Evolutionary conservation across 2,797 vertebrate genomes (phyloP).

Genomic region (Pelochelys cantorii): DNA sequence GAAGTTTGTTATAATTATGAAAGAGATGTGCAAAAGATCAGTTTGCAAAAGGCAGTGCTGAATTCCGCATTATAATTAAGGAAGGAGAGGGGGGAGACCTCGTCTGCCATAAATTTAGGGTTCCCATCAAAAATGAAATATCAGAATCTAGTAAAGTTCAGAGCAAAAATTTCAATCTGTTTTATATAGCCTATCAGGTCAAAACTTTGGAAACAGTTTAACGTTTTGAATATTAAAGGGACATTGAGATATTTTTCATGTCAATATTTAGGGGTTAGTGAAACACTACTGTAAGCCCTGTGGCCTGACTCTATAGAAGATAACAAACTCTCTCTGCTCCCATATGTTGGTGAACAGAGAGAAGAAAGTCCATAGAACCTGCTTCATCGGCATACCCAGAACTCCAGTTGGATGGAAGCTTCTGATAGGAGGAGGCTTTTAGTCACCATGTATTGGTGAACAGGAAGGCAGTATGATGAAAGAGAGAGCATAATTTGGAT

Average conservation of each 20-base stretch:
- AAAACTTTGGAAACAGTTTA: constrained; percentile 19
- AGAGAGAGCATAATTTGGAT: not conserved
- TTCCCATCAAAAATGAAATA: not conserved
- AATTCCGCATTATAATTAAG: constrained; percentile 39
- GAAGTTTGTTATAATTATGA: constrained; percentile 67
- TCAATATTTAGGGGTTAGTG: not conserved
- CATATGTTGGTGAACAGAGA: not conserved
- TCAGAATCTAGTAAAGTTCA: not conserved
- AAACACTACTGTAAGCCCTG: not conserved
- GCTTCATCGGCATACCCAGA: not conserved
- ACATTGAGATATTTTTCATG: not conserved
- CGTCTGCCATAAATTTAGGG: not conserved
- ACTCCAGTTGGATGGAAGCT: not conserved
- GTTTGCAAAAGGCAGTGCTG: constrained; percentile 12
- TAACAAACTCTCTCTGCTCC: not conserved
- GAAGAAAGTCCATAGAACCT: not conserved
- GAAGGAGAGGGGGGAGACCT: not conserved
- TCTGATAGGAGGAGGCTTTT: not conserved
- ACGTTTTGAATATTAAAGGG: not conserved
- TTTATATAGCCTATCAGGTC: not conserved
- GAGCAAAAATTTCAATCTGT: not conserved
- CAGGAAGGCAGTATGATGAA: not conserved
- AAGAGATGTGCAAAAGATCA: constrained; percentile 38
- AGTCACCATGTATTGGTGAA: not conserved
- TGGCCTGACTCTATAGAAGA: not conserved